phyloP scores from a whole-genome alignment of 2,113 vertebrate species.

The Acinonyx jubatus region DNA sequence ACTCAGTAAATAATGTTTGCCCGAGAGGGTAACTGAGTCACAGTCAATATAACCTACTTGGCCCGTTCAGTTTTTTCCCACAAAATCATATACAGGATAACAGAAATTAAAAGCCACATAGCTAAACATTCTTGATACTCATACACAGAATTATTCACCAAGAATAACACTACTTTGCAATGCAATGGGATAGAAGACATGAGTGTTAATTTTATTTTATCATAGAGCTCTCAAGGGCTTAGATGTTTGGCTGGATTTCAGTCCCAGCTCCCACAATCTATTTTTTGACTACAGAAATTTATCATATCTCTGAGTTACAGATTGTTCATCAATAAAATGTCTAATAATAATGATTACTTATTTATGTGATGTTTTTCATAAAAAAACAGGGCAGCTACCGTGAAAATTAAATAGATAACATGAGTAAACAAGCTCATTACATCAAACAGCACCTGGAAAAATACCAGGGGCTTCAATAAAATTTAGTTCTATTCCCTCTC shows the following conservation, averaged over 20 bases:
- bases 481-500: not conserved
- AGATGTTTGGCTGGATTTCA: not conserved
- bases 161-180: not conserved
- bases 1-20: conserved; percentile 42
- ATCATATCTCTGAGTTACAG: not conserved
- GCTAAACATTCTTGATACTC: not conserved
- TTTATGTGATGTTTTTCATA: not conserved
- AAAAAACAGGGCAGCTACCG: not conserved
- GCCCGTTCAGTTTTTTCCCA: not conserved
- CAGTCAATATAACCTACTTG: not conserved
- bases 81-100: not conserved
- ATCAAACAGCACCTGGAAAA: not conserved
- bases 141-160: not conserved
- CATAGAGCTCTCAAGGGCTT: not conserved
- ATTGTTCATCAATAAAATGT: not conserved
- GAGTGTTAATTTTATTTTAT: not conserved
- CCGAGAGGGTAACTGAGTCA: conserved; percentile 29
- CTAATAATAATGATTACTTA: not conserved
- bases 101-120: not conserved
- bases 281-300: not conserved
- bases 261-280: not conserved
- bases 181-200: not conserved
- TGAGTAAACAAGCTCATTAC: not conserved
- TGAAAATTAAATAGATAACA: conserved; percentile 9
- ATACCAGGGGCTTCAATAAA: not conserved